A percentile compares a stretch with the other conserved stretches of the same genome.
Evolutionary conservation across 2,888 invertebrate species (phyloP).

Genomic region (Cancer borealis): DNA sequence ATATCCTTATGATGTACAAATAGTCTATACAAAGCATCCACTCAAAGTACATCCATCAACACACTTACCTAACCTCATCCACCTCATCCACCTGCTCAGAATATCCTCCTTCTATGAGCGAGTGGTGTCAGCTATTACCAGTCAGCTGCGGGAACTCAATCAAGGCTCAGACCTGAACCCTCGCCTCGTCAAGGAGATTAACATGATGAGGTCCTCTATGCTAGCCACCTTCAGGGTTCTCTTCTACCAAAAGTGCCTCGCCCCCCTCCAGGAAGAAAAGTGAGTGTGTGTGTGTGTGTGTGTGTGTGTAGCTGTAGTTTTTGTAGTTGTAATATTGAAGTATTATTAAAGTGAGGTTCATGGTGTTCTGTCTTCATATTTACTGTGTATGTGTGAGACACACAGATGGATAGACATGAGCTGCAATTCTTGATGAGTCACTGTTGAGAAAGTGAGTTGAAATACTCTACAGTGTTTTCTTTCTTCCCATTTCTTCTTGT

Average conservation of each 20-base stretch:
- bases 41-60: background rate
- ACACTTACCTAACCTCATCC: background rate
- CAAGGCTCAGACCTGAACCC: constrained; percentile 53
- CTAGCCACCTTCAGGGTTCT: constrained; percentile 67
- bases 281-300: constrained; percentile 8
- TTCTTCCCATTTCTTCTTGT: background rate
- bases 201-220: constrained; percentile 54
- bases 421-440: no score
- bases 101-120: constrained; percentile 89
- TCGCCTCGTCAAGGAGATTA: constrained; percentile 53
- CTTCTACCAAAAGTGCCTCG: constrained; percentile 66
- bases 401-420: no score
- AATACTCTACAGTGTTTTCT: no score
- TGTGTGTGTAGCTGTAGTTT: background rate
- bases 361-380: no score
- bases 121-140: constrained; percentile 85
- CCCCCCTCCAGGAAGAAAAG: constrained; percentile 46
- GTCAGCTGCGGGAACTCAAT: constrained; percentile 36
- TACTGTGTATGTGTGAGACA: no score
- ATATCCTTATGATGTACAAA: no score
- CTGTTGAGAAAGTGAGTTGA: no score
- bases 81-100: constrained; percentile 81
- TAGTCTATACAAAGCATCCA: no score
- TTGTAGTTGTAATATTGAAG: background rate
- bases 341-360: no score